phyloP scores from a whole-genome alignment of 2,888 invertebrate species.

The Torymus aiolomorphi region DNA sequence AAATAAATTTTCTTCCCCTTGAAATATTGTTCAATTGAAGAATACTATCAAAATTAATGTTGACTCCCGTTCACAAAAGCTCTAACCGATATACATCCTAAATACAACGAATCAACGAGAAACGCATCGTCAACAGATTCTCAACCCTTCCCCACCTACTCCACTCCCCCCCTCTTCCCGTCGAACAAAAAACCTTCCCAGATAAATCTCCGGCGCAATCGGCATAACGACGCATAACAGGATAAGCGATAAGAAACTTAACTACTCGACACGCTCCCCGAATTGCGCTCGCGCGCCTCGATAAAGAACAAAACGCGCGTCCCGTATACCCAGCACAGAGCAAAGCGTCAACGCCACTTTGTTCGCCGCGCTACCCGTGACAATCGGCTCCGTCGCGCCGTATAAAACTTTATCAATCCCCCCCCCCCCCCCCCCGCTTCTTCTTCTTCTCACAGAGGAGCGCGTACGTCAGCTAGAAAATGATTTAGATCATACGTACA shows the following conservation, averaged over 20 bases:
- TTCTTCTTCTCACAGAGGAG: neutral
- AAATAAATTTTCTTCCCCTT: no score
- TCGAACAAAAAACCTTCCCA: neutral
- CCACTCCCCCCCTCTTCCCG: no score
- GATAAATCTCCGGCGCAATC: conserved; percentile 32
- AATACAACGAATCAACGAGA: no score
- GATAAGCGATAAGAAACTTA: conserved; percentile 38
- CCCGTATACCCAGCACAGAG: neutral
- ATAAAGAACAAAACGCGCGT: neutral
- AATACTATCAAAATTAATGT: no score
- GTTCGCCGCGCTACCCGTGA: conserved; percentile 14
- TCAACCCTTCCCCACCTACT: no score
- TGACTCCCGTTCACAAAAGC: no score
- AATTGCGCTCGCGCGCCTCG: neutral
- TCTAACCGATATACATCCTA: no score
- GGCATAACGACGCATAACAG: conserved; percentile 8
- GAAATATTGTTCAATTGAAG: no score
- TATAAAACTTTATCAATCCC: conserved; percentile 51
- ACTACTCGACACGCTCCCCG: neutral
- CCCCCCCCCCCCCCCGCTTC: neutral
- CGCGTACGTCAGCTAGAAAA: conserved; percentile 47
- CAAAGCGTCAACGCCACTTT: conserved; percentile 51
- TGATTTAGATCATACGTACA: conserved; percentile 64
- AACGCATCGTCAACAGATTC: no score
- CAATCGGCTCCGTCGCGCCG: conserved; percentile 47